These are phyloP conservation scores for Ceratosolen fusciceps DNA, from an alignment of 1,140 invertebrate genomes.

Conservation along the genomic window DNA sequence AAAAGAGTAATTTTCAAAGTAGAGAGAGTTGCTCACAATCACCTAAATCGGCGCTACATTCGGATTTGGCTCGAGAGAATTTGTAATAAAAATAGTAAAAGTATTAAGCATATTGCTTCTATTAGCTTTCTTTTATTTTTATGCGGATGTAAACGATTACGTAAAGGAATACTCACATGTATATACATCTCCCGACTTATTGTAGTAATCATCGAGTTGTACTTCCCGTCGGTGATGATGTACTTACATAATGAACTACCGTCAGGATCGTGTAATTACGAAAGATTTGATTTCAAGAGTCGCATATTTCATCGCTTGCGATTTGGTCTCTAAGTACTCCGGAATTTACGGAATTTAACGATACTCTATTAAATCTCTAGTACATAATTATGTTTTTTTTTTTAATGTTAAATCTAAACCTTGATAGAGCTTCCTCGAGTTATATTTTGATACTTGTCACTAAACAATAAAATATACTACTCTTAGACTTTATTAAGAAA, in stretches of 20 bases:
- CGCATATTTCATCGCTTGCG: background rate
- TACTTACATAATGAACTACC: background rate
- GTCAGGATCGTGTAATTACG: background rate
- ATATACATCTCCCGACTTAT: background rate
- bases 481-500: no score
- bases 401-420: no score
- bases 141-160: slow-evolving; percentile 26
- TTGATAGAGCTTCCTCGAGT: no score
- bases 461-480: no score
- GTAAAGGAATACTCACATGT: background rate
- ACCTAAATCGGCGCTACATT: slow-evolving; percentile 12
- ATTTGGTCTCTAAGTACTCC: background rate
- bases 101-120: slow-evolving; percentile 14
- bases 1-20: slow-evolving; percentile 1
- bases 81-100: slow-evolving; percentile 42
- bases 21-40: slow-evolving; percentile 17
- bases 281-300: background rate
- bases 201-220: background rate
- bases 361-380: no score
- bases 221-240: background rate
- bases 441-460: no score
- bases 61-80: slow-evolving; percentile 39
- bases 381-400: no score
- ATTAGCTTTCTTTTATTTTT: slow-evolving; percentile 14
- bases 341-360: slow-evolving; percentile 9